phyloP scores from a whole-genome alignment of 2,888 invertebrate species.

The Eutolmus rufibarbis region DNA sequence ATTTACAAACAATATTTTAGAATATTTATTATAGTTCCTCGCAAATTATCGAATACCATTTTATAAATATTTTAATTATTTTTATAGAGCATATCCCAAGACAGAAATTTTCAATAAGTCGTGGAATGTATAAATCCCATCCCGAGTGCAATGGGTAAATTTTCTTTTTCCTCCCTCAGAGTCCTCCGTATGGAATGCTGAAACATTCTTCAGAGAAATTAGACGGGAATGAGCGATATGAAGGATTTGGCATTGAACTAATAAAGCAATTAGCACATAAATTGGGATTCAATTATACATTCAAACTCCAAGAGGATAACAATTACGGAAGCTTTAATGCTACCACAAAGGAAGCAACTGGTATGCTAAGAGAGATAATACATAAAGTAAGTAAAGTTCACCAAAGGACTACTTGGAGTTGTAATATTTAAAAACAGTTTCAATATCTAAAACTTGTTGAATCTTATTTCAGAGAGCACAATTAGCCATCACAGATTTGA shows the following conservation, averaged over 20 bases:
- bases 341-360: constrained; percentile 77
- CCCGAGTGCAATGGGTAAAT: background rate
- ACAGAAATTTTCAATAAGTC: no score
- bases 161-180: background rate
- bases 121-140: no score
- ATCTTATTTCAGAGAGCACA: constrained; percentile 74
- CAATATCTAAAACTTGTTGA: background rate
- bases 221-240: constrained; percentile 80
- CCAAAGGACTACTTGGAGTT: background rate
- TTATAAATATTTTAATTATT: no score
- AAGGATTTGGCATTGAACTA: constrained; percentile 88
- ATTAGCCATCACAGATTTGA: constrained; percentile 90
- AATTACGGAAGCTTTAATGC: constrained; percentile 74
- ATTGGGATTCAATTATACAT: constrained; percentile 83
- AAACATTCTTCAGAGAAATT: constrained; percentile 72
- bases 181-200: constrained; percentile 72
- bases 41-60: no score
- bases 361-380: constrained; percentile 85
- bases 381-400: constrained; percentile 63
- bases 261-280: constrained; percentile 79
- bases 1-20: no score
- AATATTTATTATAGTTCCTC: no score
- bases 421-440: background rate
- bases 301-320: constrained; percentile 77
- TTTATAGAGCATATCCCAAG: no score